phyloP scores from a whole-genome alignment of 2,113 vertebrate species.

The Cathartes aura region DNA sequence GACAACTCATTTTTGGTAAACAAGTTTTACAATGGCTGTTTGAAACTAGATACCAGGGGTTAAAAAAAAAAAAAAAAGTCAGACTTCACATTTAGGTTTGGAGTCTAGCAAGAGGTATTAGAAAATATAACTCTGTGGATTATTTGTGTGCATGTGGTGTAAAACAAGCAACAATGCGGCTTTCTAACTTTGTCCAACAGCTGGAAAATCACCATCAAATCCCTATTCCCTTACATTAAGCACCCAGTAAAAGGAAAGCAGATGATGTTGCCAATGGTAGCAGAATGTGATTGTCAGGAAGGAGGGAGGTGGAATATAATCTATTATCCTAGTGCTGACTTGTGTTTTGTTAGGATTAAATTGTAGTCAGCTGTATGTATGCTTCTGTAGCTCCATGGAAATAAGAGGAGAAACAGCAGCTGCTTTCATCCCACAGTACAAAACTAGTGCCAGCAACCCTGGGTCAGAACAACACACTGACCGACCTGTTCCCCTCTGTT shows the following conservation, averaged over 20 bases:
- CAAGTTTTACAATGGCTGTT: not conserved
- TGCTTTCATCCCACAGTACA: not conserved
- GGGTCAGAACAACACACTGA: accelerated
- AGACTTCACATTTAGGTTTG: not conserved
- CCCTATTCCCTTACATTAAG: not conserved
- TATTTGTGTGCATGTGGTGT: accelerated
- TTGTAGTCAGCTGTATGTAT: not conserved
- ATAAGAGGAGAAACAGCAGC: not conserved
- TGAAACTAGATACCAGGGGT: not conserved
- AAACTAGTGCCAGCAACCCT: not conserved
- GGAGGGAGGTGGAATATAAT: not conserved
- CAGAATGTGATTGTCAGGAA: not conserved
- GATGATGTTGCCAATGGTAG: not conserved
- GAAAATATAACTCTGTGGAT: not conserved
- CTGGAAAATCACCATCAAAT: not conserved
- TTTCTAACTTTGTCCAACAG: not conserved
- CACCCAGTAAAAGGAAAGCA: not conserved
- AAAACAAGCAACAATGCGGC: not conserved
- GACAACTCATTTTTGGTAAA: not conserved
- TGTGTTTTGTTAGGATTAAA: not conserved
- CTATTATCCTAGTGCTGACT: not conserved
- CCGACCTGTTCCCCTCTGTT: accelerated
- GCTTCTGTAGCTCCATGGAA: not conserved
- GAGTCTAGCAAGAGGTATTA: not conserved
- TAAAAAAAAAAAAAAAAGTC: not conserved